Evolutionary conservation across 1,140 invertebrate genomes (phyloP), one percentile per base, ranked within the genome.

Genomic region (Drosophila ogumai): DNA sequence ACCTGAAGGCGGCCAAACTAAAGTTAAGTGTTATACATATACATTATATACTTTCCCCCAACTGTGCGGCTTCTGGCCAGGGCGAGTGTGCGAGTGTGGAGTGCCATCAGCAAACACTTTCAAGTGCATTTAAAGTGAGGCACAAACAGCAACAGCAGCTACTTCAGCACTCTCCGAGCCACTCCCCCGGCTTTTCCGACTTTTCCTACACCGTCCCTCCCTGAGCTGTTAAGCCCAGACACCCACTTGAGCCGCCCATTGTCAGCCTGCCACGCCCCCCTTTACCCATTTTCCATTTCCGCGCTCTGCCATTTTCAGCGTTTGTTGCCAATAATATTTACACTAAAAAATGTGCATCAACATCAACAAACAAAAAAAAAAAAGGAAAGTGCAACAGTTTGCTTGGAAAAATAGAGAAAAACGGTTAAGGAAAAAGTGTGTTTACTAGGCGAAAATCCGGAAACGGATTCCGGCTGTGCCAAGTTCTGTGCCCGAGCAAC

Each of bases 41-140:
- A 28, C 12, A 56, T 19, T 28, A 38, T 32, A 41, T 32, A 22
- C 13, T 25, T 68, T 61, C 40, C 54, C 32, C 43, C 19, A 25
- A 68, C 60, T 47, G 43, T n/a, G 19, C 36, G 22, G 22, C 25
- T 52, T 15, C 32, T 54, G 50, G 50, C 32, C 50, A 15, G 75
- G 58, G 32, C 54, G 34, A 56, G 49, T 72, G 63, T 64, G 46
- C 49, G 49, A 56, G 50, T 75, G 43, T 68, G 43, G 66, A 87
- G 82, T 84, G 68, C 65, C 75, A 90, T 84, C 77, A 88, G 85
- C 84, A 90, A 88, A 88, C 84, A 88, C 68, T 84, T 81, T 84
- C 72, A 67, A 88, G 84, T 88, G 84, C 84, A 88, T 88, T 90
- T 90, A 88, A 88, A 88, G 84, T 88, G 77, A 73, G 84, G 84